A percentile compares a stretch with the other conserved stretches of the same genome.
These are phyloP conservation scores for Galbula dea DNA, from an alignment of 2,113 vertebrate species.

Conservation along the genomic window DNA sequence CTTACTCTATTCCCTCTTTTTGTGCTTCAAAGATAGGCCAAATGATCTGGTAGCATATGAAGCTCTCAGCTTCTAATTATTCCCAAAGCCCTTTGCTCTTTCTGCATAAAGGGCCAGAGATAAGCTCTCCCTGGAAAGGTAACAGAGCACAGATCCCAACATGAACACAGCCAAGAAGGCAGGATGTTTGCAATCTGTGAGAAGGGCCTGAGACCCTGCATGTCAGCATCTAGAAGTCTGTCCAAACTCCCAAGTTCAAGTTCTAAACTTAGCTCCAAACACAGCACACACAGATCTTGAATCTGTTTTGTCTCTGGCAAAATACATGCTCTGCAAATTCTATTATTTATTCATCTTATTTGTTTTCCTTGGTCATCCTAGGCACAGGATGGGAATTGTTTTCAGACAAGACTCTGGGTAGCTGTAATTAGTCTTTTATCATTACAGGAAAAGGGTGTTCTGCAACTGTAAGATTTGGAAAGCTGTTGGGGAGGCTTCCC, in stretches of 20 bases:
- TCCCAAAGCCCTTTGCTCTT: neutral
- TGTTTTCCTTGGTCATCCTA: constrained; percentile 25
- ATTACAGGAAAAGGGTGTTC: neutral
- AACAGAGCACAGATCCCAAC: neutral
- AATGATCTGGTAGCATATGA: neutral
- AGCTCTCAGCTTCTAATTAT: neutral
- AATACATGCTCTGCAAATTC: neutral
- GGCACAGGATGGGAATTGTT: neutral
- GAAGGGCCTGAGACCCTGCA: neutral
- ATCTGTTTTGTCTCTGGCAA: constrained; percentile 32
- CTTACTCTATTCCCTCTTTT: neutral
- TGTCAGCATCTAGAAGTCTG: neutral
- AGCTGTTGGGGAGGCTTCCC: neutral
- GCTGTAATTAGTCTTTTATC: neutral
- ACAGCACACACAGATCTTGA: neutral
- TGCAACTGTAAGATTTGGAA: neutral
- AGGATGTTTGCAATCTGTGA: constrained; percentile 8
- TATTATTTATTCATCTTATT: neutral
- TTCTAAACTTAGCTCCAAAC: constrained; percentile 34
- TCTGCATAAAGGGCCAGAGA: neutral
- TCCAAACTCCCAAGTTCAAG: neutral
- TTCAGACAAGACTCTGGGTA: neutral
- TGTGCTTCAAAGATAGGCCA: neutral
- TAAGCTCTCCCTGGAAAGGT: constrained; percentile 30
- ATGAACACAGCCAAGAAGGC: neutral